Evolutionary conservation across 2,888 invertebrate species (phyloP).

Genomic region (Anodontia alba): DNA sequence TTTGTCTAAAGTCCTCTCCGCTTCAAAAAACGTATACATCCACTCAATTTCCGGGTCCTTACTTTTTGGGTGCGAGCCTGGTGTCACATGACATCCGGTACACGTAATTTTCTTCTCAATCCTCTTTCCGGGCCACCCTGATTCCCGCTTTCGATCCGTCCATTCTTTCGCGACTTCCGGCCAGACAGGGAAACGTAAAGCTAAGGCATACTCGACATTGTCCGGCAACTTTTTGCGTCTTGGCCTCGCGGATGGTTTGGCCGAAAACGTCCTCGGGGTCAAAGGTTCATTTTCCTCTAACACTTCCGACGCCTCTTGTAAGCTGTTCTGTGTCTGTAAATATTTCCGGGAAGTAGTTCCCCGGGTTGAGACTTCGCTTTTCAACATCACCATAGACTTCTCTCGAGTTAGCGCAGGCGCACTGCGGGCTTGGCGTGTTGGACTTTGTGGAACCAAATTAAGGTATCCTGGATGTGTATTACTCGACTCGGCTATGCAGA

Average conservation of each 20-base stretch:
- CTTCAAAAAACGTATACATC: conserved; percentile 68
- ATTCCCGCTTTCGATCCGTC: conserved; percentile 58
- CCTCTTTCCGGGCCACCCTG: conserved; percentile 65
- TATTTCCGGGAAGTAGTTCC: conserved; percentile 56
- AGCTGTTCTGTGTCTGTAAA: conserved; percentile 42
- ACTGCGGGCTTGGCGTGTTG: conserved; percentile 30
- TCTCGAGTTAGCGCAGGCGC: conserved; percentile 56
- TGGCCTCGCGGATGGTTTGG: conserved; percentile 33
- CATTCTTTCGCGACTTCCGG: conserved; percentile 65
- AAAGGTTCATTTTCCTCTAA: conserved; percentile 51
- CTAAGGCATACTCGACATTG: conserved; percentile 63
- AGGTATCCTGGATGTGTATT: conserved; percentile 53
- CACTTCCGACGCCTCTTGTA: conserved; percentile 47
- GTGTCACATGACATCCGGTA: conserved; percentile 66
- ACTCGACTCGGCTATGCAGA: conserved; percentile 37
- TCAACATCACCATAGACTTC: conserved; percentile 50
- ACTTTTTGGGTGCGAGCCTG: conserved; percentile 61
- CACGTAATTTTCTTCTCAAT: conserved; percentile 62
- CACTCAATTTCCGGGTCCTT: conserved; percentile 66
- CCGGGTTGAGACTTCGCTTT: conserved; percentile 44
- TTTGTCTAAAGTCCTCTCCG: conserved; percentile 63
- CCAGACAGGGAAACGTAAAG: conserved; percentile 64
- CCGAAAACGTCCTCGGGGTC: conserved; percentile 45
- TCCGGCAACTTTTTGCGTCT: conserved; percentile 51
- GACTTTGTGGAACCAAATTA: conserved; percentile 36